Conservation (phyloP, 2,888 invertebrate genomes). For the Calliopum simillimum region DNA sequence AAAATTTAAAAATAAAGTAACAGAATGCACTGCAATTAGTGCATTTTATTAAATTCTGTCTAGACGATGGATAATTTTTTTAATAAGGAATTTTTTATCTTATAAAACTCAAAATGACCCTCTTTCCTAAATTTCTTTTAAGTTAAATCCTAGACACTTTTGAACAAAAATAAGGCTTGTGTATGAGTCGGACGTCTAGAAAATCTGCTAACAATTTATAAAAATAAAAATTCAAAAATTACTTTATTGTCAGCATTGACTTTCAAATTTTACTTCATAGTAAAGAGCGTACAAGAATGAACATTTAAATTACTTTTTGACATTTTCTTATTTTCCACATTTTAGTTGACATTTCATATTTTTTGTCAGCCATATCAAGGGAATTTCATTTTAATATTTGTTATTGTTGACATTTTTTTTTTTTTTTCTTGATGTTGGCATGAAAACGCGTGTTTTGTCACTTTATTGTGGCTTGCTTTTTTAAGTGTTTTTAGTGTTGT, state of each 20-base stretch:
- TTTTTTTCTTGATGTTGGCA: constrained; percentile 28
- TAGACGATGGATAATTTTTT: no score
- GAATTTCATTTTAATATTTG: constrained; percentile 18
- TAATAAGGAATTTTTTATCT: no score
- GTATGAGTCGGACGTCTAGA: no score
- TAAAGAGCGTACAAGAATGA: no score
- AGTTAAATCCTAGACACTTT: no score
- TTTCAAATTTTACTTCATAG: not conserved
- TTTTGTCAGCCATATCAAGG: constrained; percentile 12
- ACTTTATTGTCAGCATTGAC: not conserved
- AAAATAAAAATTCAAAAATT: not conserved
- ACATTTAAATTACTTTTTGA: no score
- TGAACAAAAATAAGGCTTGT: no score
- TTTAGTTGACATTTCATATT: constrained; percentile 3
- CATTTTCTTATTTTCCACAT: not conserved
- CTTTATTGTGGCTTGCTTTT: constrained; percentile 26
- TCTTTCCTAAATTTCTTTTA: no score
- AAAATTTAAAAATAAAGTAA: no score
- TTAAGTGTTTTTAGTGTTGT: constrained; percentile 33
- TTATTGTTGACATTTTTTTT: constrained; percentile 39
- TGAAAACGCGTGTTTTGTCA: not conserved
- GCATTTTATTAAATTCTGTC: no score
- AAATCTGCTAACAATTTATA: not conserved
- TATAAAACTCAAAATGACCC: no score
- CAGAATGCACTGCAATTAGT: no score